Base-by-base conservation (phyloP, 2,888 invertebrate genomes). In the Masnerella sp. region DNA sequence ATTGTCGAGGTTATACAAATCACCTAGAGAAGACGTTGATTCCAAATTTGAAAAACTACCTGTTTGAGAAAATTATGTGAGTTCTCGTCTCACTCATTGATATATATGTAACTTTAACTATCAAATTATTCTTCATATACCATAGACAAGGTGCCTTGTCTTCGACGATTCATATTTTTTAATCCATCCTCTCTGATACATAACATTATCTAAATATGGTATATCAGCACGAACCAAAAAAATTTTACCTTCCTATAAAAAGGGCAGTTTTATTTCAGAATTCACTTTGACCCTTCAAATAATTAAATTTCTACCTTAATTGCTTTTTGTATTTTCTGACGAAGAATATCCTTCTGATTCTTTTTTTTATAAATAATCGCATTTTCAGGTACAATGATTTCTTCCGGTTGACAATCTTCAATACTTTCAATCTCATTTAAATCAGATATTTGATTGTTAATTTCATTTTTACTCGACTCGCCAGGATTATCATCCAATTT, bases 161-260 rank as follows among this genome's bases (percentile, higher is more conserved):
- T 80, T 84, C 15, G 75, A 74, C 11, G 81, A 76, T 70, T 86
- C 85, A 75, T 85, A 86, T 77, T 86, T 86, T 64, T 85, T 84
- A 2, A 86, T 65, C 85, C 85, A 86, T 2, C 86, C 85, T 45
- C 84, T 79, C 28, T 81, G 75, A 71, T 84, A 79, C 30, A 86
- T 76, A 45, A 82, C 80, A 67, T 80, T 80, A 56, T 82, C 81
- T 62, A 87, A 77, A 72, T 81, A 84, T 14, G 85, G 85, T 52
- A 87, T 67, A 28, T 86, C 84, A 36, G 86, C 85, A 8, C 85
- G 83, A 42, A 85, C 81, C 47, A 84, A 79, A 32, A 65, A 71
- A 40, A 71, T 47, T 47, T 71, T 71, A 8, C 28, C 25, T 5
- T 69, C 47, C 69, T 61, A 14, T 7, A 38, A 38, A 38, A 17